phyloP scores from a whole-genome alignment of 2,888 invertebrate genomes.

The Tortrix viridana region DNA sequence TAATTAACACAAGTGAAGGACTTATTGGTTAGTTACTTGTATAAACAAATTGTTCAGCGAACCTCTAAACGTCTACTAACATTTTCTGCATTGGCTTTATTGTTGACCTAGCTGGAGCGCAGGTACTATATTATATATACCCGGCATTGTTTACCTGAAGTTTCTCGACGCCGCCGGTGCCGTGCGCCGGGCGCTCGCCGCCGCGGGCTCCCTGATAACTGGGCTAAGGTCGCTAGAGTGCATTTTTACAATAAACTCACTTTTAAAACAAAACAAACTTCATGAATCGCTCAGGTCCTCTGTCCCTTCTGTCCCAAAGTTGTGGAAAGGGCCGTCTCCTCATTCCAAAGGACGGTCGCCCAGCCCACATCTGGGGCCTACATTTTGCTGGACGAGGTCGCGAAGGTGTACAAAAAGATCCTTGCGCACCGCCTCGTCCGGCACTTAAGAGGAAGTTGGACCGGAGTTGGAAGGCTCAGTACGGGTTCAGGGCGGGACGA shows the following conservation, averaged over 20 bases:
- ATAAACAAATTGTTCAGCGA: neutral
- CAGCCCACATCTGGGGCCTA: no score
- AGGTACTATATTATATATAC: neutral
- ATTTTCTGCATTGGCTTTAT: slow-evolving; percentile 43
- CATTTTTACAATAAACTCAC: slow-evolving; percentile 63
- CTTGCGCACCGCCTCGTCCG: no score
- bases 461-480: no score
- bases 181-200: slow-evolving; percentile 43
- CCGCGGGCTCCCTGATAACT: slow-evolving; percentile 57
- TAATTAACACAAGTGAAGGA: no score
- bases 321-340: no score
- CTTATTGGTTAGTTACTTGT: no score
- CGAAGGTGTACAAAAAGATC: no score
- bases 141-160: slow-evolving; percentile 18
- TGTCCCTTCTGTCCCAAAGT: no score
- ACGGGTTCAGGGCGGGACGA: no score
- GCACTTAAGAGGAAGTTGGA: no score
- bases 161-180: slow-evolving; percentile 30
- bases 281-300: slow-evolving; percentile 18
- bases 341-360: no score
- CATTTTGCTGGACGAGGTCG: no score
- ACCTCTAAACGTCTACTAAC: slow-evolving; percentile 49
- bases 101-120: slow-evolving; percentile 4
- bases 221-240: slow-evolving; percentile 74
- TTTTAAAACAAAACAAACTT: slow-evolving; percentile 45